phyloP scores from a whole-genome alignment of 2,797 vertebrate genomes.

The Sylvia borin region DNA sequence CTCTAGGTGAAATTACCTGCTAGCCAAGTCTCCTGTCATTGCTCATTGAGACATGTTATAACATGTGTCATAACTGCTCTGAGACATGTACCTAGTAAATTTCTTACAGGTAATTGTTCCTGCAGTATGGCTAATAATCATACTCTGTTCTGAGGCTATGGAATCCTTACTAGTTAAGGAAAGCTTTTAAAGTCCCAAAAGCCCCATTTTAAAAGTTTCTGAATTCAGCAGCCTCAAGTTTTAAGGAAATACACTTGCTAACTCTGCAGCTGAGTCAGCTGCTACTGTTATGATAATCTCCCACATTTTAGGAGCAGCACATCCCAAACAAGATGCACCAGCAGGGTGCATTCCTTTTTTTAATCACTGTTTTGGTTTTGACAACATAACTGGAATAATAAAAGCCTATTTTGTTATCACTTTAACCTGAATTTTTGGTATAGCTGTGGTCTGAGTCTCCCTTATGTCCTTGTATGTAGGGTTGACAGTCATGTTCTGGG shows the following conservation, averaged over 20 bases:
- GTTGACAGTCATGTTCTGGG: background rate
- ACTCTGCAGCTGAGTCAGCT: background rate
- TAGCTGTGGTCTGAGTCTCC: background rate
- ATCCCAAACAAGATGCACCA: background rate
- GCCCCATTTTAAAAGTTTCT: background rate
- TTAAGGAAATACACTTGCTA: background rate
- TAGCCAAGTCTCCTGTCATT: background rate
- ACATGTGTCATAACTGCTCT: background rate
- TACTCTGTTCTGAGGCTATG: background rate
- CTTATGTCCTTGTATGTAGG: background rate
- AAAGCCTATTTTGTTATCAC: background rate
- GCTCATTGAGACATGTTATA: background rate
- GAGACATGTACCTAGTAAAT: background rate
- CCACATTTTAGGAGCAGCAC: background rate
- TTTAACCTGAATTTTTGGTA: background rate
- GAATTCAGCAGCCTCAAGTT: background rate
- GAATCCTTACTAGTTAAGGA: background rate
- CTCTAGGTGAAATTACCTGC: background rate
- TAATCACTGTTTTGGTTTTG: background rate
- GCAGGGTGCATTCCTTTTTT: rapidly evolving
- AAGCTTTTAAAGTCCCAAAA: background rate
- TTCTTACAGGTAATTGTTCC: background rate
- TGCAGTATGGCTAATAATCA: background rate
- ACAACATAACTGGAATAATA: background rate
- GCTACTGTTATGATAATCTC: background rate